These are phyloP conservation scores for Hyalella azteca DNA, from an alignment of 2,888 invertebrate genomes.

Conservation along the genomic window DNA sequence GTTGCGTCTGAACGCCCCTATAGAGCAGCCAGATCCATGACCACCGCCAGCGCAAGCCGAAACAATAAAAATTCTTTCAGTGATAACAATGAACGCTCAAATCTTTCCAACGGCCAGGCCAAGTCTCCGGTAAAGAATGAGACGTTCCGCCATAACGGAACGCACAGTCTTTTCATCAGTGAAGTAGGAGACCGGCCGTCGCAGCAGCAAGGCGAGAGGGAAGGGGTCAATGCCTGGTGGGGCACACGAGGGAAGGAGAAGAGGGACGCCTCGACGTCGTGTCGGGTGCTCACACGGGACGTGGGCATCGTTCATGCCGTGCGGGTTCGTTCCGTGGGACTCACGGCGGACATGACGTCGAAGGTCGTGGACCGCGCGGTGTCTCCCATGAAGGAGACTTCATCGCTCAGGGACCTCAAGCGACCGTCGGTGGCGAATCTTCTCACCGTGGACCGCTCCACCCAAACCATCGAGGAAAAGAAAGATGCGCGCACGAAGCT, in stretches of 20 bases:
- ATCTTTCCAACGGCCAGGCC: neutral
- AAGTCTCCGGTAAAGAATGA: neutral
- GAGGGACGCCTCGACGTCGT: conserved; percentile 54
- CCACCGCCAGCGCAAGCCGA: neutral
- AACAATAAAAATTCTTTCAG: neutral
- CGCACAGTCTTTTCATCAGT: conserved; percentile 8
- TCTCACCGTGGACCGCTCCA: conserved; percentile 40
- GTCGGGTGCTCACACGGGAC: conserved; percentile 55
- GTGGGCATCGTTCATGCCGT: conserved; percentile 52
- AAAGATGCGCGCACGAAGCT: conserved; percentile 43
- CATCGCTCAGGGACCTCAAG: neutral
- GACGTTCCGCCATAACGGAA: neutral
- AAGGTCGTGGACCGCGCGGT: conserved; percentile 21
- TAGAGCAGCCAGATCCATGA: neutral
- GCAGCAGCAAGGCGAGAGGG: conserved; percentile 34
- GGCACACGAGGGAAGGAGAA: conserved; percentile 16
- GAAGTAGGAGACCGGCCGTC: conserved; percentile 3
- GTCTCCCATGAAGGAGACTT: conserved; percentile 31
- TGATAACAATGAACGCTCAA: neutral
- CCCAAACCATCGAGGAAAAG: conserved; percentile 38
- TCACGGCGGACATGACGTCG: conserved; percentile 38
- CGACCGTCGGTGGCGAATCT: conserved; percentile 42
- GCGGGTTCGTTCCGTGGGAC: conserved; percentile 52
- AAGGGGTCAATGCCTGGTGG: conserved; percentile 5
- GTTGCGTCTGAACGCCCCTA: conserved; percentile 33